Evolutionary conservation across 35 echinoderm and acorn worm genomes (phyloP).

Genomic region (Nesometra sesokonis): DNA sequence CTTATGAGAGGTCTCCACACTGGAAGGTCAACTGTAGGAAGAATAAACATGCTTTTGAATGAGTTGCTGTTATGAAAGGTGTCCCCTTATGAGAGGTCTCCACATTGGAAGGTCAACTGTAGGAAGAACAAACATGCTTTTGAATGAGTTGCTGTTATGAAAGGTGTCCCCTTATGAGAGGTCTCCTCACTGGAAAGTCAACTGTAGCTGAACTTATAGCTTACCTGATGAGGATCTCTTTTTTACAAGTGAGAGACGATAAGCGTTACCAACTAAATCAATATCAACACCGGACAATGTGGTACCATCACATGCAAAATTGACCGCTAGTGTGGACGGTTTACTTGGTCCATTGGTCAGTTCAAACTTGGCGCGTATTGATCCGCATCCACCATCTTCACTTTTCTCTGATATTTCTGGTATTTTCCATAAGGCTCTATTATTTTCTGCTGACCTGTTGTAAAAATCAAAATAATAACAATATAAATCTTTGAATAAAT

Average conservation of each 20-base stretch:
- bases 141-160: no score
- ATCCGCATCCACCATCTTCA: slow-evolving; percentile 32
- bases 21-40: no score
- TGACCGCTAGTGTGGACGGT: slow-evolving; percentile 83
- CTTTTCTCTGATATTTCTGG: slow-evolving; percentile 40
- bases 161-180: no score
- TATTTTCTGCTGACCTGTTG: slow-evolving; percentile 98
- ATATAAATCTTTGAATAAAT: no score
- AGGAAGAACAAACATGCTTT: no score
- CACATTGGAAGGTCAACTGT: no score
- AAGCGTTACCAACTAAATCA: slow-evolving; percentile 75
- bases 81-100: no score
- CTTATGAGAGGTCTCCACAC: no score
- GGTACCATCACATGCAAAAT: slow-evolving; percentile 77
- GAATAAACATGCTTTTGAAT: no score
- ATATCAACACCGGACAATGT: slow-evolving; percentile 85
- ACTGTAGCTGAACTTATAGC: slow-evolving; percentile 3
- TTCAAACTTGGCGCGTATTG: slow-evolving; percentile 88
- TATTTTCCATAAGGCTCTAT: slow-evolving; percentile 88
- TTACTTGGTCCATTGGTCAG: slow-evolving; percentile 83
- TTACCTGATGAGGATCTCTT: slow-evolving; percentile 88
- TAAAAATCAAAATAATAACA: background rate
- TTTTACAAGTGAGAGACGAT: slow-evolving; percentile 91
- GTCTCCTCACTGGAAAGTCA: no score
- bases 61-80: no score